Percentiles rank a stretch among this genome's conserved stretches.
These are phyloP conservation scores for Malurus elegans DNA, from an alignment of 2,113 vertebrate species.

Conservation along the genomic window DNA sequence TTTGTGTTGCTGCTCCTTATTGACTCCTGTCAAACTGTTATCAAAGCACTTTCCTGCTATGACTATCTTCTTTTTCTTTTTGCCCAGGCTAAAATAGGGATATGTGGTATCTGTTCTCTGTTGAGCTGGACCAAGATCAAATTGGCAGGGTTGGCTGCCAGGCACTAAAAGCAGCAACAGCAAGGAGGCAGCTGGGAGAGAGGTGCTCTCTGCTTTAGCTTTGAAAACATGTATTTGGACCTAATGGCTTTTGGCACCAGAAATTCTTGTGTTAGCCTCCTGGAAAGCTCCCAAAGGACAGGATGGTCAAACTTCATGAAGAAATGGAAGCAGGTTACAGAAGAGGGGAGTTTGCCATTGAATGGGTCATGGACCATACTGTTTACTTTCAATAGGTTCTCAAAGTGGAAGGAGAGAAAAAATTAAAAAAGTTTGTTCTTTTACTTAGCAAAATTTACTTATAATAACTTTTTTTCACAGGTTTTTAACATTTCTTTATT, in stretches of 20 bases:
- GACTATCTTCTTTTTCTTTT: not conserved
- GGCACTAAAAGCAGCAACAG: not conserved
- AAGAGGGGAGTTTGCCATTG: not conserved
- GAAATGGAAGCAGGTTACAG: not conserved
- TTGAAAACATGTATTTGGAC: not conserved
- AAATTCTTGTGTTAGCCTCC: not conserved
- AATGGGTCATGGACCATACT: not conserved
- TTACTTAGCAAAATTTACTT: not conserved
- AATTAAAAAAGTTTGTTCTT: not conserved
- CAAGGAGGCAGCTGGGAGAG: not conserved
- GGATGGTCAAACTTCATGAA: not conserved
- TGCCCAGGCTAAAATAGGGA: not conserved
- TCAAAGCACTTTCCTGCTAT: not conserved
- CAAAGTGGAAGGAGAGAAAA: not conserved
- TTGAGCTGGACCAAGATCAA: not conserved
- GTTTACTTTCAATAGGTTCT: not conserved
- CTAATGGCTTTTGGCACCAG: not conserved
- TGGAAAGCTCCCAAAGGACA: not conserved
- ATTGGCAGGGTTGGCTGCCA: not conserved
- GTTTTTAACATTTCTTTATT: not conserved
- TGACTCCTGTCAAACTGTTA: not conserved
- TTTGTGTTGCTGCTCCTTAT: not conserved
- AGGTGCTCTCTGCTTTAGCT: not conserved
- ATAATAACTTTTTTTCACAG: not conserved
- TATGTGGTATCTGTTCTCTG: not conserved